phyloP scores from a whole-genome alignment of 2,113 vertebrate species.

The Terrapene triunguis region DNA sequence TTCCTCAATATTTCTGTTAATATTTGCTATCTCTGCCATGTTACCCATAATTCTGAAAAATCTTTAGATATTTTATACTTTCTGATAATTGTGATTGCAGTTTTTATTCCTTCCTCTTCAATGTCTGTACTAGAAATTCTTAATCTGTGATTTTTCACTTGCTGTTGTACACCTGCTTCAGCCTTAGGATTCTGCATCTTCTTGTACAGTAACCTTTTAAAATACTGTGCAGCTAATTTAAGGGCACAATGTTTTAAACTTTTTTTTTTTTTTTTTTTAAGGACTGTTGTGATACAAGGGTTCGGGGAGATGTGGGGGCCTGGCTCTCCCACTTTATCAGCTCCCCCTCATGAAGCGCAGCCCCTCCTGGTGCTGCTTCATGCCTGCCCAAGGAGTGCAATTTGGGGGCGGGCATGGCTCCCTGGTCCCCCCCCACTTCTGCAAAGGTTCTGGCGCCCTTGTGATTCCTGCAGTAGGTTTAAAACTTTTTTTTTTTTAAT shows the following conservation, averaged over 20 bases:
- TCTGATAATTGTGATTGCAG: neutral
- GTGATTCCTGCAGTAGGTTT: neutral
- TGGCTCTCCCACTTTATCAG: no score
- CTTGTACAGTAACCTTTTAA: neutral
- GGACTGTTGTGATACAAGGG: neutral
- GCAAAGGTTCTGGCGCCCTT: no score
- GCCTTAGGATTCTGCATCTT: neutral
- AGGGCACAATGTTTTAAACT: neutral
- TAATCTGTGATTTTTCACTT: neutral
- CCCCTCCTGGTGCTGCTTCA: no score
- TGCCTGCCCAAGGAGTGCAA: no score
- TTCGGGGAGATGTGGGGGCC: no score
- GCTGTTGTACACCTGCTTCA: neutral
- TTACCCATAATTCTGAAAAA: neutral
- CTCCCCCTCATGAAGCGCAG: no score
- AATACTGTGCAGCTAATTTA: neutral
- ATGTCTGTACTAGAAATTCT: neutral
- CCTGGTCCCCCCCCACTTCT: no score
- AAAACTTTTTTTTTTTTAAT: neutral
- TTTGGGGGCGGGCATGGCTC: no score
- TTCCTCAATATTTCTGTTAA: neutral
- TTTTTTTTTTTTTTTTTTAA: neutral
- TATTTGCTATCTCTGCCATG: neutral
- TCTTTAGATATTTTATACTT: neutral
- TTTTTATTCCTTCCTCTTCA: neutral